Percentiles rank a stretch among this genome's conserved stretches.
These are phyloP conservation scores for Pseudococcus longispinus DNA, from an alignment of 2,888 invertebrate species.

Conservation along the genomic window DNA sequence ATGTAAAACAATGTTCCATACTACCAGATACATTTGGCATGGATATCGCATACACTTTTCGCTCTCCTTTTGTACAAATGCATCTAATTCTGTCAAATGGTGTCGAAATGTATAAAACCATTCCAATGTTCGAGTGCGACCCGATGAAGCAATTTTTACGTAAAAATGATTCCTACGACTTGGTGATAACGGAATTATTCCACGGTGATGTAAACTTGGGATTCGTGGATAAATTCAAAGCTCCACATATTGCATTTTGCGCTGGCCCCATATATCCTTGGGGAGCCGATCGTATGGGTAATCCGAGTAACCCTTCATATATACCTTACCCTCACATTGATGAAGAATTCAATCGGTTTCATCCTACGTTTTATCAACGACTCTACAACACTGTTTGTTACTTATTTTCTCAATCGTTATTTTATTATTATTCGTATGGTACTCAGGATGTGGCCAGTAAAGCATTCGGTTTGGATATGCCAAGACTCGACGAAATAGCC, in stretches of 20 bases:
- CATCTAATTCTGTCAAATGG: background rate
- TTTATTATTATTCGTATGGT: background rate
- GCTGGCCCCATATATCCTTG: conserved; percentile 45
- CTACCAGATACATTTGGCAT: background rate
- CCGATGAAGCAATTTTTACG: background rate
- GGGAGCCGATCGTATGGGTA: conserved; percentile 46
- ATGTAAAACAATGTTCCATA: conserved; percentile 55
- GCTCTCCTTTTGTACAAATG: background rate
- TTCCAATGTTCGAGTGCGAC: background rate
- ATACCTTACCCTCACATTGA: conserved; percentile 11
- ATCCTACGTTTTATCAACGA: conserved; percentile 35
- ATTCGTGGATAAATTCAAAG: conserved; percentile 47
- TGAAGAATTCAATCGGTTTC: background rate
- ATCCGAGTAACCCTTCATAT: conserved; percentile 47
- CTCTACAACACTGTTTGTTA: conserved; percentile 19
- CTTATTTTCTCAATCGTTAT: background rate
- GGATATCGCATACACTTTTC: background rate
- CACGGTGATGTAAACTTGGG: conserved; percentile 45
- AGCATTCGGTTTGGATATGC: background rate
- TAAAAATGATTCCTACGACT: conserved; percentile 31
- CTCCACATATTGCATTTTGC: conserved; percentile 48
- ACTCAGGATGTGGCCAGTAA: background rate
- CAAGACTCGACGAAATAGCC: conserved; percentile 53
- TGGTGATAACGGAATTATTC: conserved; percentile 55
- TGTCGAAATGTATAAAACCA: background rate